Base-by-base conservation (phyloP, 1,140 invertebrate species). In the Meteorus sp. region DNA sequence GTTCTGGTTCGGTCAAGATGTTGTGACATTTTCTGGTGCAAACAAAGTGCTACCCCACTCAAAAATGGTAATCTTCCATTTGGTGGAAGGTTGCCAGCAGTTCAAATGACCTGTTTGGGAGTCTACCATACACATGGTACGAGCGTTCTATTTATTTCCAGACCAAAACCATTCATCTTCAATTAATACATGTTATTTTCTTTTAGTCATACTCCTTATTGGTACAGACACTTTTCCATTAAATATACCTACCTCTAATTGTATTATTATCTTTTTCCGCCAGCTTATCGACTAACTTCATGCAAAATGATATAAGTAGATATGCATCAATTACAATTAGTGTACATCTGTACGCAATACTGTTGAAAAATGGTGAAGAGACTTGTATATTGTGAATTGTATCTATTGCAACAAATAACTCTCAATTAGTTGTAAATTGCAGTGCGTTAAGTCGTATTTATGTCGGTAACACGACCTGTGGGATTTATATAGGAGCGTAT, bases 401-500 rank as follows among this genome's bases (percentile, higher is more conserved):
- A n/a, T n/a, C n/a, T n/a, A 71, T 73, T 69, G 70, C 64, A 65
- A 66, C 59, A 65, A 73, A 73, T 73, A 73, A 73, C 72, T 73
- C 71, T 73, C 71, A 73, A 73, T 73, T 73, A 72, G 70, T 60
- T 51, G 70, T 63, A 67, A 69, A 66, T 66, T 63, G 67, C 59
- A 55, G 53, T 47, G 56, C 60, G 62, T 65, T 73, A 73, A 73
- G 70, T 71, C 71, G 71, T 73, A 73, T 73, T 73, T 72, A 73
- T 73, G 71, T 68, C 62, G 64, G 58, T 60, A 61, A 63, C 59
- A 53, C 58, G 60, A 43, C 56, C 51, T 63, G 54, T 64, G 60
- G 68, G 64, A 66, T 70, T 73, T 70, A 69, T 72, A 73, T 73
- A 69, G 65, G 65, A 65, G 61, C 57, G 62, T n/a, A n/a, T 58